A percentile compares a stretch with the other conserved stretches of the same genome.
These are phyloP conservation scores for Zoanthus gigantus DNA, from an alignment of 92 coral and sea anemone species.

Conservation along the genomic window DNA sequence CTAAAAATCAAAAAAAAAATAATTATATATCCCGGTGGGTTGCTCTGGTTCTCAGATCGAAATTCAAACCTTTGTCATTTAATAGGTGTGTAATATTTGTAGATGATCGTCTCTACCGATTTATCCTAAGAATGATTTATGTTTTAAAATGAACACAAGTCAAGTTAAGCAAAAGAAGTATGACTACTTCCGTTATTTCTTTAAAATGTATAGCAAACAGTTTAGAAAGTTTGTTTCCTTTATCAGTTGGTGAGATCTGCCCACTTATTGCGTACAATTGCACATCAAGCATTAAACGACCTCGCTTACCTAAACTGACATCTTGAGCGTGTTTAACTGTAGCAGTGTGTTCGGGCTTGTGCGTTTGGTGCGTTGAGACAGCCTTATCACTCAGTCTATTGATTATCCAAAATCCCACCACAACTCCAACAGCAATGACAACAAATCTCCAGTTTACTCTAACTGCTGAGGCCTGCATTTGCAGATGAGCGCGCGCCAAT, in stretches of 20 bases:
- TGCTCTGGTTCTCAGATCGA: no score
- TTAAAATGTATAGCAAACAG: not conserved
- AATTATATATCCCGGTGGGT: no score
- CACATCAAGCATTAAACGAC: no score
- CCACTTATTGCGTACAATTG: no score
- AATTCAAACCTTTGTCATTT: no score
- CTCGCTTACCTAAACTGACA: not conserved
- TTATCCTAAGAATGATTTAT: no score
- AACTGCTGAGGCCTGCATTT: constrained; percentile 17
- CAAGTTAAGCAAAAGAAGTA: not conserved
- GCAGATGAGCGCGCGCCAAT: not conserved
- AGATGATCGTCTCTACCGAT: no score
- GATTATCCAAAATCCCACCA: constrained; percentile 40
- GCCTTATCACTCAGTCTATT: constrained; percentile 20
- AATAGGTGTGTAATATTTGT: no score
- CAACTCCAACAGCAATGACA: constrained; percentile 15
- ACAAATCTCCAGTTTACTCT: constrained; percentile 27
- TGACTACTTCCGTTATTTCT: not conserved
- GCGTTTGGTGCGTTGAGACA: not conserved
- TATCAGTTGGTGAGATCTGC: no score
- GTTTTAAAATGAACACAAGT: no score
- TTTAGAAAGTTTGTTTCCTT: no score
- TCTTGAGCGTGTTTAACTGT: not conserved
- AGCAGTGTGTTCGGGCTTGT: not conserved
- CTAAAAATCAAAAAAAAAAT: no score